Conservation (phyloP, 2,888 invertebrate species). For the Mythimna loreyi region DNA sequence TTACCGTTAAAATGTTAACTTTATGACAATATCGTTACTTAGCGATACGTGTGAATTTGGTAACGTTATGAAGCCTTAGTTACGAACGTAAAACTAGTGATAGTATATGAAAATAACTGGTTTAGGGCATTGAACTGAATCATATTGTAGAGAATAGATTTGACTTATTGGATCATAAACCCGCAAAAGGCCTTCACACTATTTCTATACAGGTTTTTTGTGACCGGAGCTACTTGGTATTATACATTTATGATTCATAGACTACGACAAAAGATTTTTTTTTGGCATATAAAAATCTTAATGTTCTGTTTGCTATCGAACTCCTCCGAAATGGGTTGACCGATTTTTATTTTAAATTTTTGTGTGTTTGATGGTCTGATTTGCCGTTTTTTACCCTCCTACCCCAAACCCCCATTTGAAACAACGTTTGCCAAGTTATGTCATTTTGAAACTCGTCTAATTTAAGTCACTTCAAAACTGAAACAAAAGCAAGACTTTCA, state of each 20-base stretch:
- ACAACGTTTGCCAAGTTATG: too few species aligned
- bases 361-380: too few species aligned
- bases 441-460: too few species aligned
- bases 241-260: constrained; percentile 30
- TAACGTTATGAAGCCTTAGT: too few species aligned
- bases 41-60: too few species aligned
- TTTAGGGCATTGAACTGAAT: constrained; percentile 16
- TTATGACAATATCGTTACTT: too few species aligned
- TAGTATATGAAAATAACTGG: constrained; percentile 16
- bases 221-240: background rate
- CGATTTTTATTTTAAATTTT: too few species aligned
- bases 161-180: constrained; percentile 18
- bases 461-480: background rate
- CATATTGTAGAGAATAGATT: constrained; percentile 4
- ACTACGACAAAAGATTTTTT: background rate
- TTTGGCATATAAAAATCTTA: background rate
- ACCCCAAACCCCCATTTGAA: too few species aligned
- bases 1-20: too few species aligned
- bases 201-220: constrained; percentile 24
- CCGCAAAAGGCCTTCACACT: constrained; percentile 15
- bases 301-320: too few species aligned
- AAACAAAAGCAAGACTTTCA: constrained; percentile 36
- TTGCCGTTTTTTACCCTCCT: too few species aligned
- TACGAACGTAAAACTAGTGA: background rate
- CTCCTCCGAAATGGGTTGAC: too few species aligned